A percentile compares a stretch with the other conserved stretches of the same genome.
phyloP scores from a whole-genome alignment of 2,888 invertebrate genomes.

The Drosophila niveifrons region DNA sequence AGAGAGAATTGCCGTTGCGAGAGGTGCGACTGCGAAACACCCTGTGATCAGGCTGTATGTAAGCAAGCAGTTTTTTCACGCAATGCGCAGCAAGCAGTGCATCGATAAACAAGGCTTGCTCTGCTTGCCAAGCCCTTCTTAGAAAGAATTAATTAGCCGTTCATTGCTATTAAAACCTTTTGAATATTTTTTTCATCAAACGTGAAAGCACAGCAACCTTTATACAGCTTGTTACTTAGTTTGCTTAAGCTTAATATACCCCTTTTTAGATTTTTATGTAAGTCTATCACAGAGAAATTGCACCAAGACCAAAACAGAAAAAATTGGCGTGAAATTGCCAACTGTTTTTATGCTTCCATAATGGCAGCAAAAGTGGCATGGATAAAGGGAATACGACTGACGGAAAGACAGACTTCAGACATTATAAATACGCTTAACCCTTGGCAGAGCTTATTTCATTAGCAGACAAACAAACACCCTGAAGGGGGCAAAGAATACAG shows the following conservation, averaged over 20 bases:
- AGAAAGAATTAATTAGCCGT: not conserved
- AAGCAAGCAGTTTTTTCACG: not conserved
- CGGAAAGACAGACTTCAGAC: slow-evolving; percentile 48
- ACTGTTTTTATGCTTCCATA: slow-evolving; percentile 67
- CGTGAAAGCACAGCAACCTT: not conserved
- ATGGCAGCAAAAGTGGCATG: slow-evolving; percentile 26
- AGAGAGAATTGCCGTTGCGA: not conserved
- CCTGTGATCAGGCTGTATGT: not conserved
- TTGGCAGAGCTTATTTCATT: slow-evolving; percentile 82
- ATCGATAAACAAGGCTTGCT: not conserved
- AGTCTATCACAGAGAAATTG: slow-evolving; percentile 41
- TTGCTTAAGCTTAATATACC: not conserved
- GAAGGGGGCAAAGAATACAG: slow-evolving; percentile 23
- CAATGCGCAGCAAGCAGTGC: not conserved
- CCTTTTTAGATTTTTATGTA: not conserved
- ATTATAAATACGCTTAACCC: slow-evolving; percentile 81
- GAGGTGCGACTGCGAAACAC: not conserved
- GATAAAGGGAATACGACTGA: slow-evolving; percentile 8
- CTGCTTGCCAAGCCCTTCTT: not conserved
- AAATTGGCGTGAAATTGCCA: slow-evolving; percentile 85
- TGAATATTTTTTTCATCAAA: not conserved
- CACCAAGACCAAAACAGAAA: slow-evolving; percentile 46
- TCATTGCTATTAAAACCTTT: not conserved
- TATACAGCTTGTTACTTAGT: not conserved
- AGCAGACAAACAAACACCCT: slow-evolving; percentile 67